These are phyloP conservation scores for Clusia tigrina DNA, from an alignment of 2,888 invertebrate species.

Conservation along the genomic window DNA sequence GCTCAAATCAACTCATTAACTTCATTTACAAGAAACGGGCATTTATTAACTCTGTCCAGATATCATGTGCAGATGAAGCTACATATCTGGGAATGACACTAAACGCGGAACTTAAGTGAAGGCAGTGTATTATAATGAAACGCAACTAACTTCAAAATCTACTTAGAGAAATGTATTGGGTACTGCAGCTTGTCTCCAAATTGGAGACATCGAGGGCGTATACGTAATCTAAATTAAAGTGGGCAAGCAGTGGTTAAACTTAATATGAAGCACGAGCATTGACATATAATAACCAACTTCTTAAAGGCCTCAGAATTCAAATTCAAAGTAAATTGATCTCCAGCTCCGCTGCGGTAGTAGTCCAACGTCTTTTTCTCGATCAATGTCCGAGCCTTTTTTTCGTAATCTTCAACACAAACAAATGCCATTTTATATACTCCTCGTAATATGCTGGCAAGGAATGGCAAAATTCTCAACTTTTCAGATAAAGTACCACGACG, in stretches of 20 bases:
- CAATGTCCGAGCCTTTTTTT: conserved; percentile 71
- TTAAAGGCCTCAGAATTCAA: conserved; percentile 80
- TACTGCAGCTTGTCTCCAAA: conserved; percentile 69
- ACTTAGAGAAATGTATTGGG: too few relatives aligned
- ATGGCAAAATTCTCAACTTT: too few relatives aligned
- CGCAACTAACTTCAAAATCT: too few relatives aligned
- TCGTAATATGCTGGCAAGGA: too few relatives aligned
- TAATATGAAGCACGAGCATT: conserved; percentile 11
- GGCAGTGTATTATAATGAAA: too few relatives aligned
- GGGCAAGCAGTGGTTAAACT: too few relatives aligned
- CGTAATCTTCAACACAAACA: conserved; percentile 79
- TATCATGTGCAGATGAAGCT: too few relatives aligned
- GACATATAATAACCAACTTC: conserved; percentile 58
- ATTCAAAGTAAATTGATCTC: conserved; percentile 76
- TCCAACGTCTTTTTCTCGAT: conserved; percentile 77
- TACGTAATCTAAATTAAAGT: conserved; percentile 69
- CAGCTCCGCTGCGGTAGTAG: conserved; percentile 88
- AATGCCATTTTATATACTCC: conserved; percentile 54
- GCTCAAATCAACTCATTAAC: too few relatives aligned
- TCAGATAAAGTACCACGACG: background rate
- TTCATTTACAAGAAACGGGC: too few relatives aligned
- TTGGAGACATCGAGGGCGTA: conserved; percentile 78
- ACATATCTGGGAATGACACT: too few relatives aligned
- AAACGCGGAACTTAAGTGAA: too few relatives aligned
- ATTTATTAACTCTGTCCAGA: too few relatives aligned